Conservation (phyloP, 35 echinoderm and acorn worm species). For the Hemicentrotus pulcherrimus region DNA sequence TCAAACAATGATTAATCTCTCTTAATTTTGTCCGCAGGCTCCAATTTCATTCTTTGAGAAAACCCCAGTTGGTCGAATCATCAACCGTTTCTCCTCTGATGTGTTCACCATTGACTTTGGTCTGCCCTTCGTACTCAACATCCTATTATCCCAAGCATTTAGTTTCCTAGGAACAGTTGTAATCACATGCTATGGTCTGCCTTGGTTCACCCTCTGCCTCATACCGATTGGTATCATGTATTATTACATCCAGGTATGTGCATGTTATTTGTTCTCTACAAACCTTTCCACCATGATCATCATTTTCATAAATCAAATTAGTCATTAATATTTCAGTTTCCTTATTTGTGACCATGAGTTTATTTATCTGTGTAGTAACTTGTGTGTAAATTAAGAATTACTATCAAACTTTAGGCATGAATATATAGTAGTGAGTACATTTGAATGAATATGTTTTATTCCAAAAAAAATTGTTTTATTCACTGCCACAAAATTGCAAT, state of each 20-base stretch:
- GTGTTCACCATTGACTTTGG: slow-evolving; percentile 86
- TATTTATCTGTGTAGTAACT: too few species aligned
- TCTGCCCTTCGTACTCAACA: slow-evolving; percentile 92
- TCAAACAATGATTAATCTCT: not conserved
- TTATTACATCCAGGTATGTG: slow-evolving; percentile 83
- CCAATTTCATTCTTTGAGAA: slow-evolving; percentile 93
- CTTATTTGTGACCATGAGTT: too few species aligned
- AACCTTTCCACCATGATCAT: too few species aligned
- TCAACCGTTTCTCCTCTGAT: slow-evolving; percentile 98
- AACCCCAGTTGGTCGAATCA: slow-evolving; percentile 91
- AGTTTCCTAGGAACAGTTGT: slow-evolving; percentile 75
- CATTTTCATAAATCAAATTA: too few species aligned
- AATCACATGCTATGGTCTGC: slow-evolving; percentile 87
- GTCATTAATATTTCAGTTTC: too few species aligned
- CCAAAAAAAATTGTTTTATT: too few species aligned
- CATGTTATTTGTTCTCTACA: too few species aligned
- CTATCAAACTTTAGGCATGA: too few species aligned
- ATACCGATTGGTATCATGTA: slow-evolving; percentile 80
- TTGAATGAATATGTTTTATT: too few species aligned
- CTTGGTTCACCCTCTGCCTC: slow-evolving; percentile 86
- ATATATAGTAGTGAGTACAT: too few species aligned
- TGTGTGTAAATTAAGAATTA: too few species aligned
- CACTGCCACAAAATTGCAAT: too few species aligned
- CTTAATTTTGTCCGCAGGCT: slow-evolving; percentile 62
- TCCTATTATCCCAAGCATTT: slow-evolving; percentile 83